These are phyloP conservation scores for Gryllus longicercus DNA, from an alignment of 2,888 invertebrate genomes.

Conservation along the genomic window DNA sequence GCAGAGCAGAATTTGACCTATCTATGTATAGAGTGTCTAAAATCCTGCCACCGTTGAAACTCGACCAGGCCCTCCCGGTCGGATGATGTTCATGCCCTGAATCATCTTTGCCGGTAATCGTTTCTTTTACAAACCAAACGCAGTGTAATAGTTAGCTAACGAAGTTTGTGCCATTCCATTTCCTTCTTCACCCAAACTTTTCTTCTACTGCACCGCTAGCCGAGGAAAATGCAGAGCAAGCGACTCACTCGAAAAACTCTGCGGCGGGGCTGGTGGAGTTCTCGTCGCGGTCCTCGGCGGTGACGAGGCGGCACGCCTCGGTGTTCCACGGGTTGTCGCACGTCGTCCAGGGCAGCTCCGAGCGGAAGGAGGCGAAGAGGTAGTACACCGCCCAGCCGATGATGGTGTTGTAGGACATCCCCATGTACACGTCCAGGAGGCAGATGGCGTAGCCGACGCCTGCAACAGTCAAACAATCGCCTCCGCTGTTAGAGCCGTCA, in stretches of 20 bases:
- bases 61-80: too few species aligned
- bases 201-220: not conserved
- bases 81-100: too few species aligned
- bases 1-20: too few species aligned
- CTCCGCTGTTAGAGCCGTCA: too few species aligned
- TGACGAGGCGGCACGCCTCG: conserved; percentile 65
- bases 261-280: conserved; percentile 74
- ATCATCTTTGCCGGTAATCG: too few species aligned
- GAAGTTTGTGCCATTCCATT: too few species aligned
- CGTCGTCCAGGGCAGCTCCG: conserved; percentile 80
- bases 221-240: not conserved
- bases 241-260: conserved; percentile 82
- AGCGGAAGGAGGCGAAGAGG: conserved; percentile 76
- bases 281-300: conserved; percentile 52
- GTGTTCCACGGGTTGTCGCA: conserved; percentile 89
- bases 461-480: conserved; percentile 44
- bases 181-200: too few species aligned
- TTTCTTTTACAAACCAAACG: too few species aligned
- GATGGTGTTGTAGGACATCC: conserved; percentile 96
- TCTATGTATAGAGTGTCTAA: too few species aligned
- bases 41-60: too few species aligned
- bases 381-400: conserved; percentile 95
- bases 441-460: conserved; percentile 96
- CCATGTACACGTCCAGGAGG: conserved; percentile 91
- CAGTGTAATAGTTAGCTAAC: too few species aligned